Conservation (phyloP, 1,140 invertebrate genomes). For the Colletes gigas region DNA sequence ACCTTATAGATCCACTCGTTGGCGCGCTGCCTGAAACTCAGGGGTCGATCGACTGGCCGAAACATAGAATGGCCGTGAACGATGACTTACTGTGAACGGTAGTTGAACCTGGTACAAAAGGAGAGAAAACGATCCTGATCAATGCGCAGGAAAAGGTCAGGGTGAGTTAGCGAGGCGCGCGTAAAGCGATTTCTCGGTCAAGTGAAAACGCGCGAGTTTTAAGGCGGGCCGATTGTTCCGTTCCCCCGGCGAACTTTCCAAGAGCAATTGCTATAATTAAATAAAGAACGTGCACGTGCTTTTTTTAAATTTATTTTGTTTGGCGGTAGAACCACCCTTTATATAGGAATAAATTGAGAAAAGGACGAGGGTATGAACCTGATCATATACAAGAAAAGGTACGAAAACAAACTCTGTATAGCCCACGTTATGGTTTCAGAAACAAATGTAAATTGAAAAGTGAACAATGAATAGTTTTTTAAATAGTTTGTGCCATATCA, state of each 20-base stretch:
- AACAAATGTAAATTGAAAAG: too few species aligned
- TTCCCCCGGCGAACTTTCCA: background rate
- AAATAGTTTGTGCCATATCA: too few species aligned
- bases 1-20: slow-evolving; percentile 77
- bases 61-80: slow-evolving; percentile 75
- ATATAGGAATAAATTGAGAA: too few species aligned
- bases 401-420: too few species aligned
- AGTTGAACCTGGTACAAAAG: slow-evolving; percentile 68
- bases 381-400: too few species aligned
- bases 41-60: slow-evolving; percentile 71
- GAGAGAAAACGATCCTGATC: slow-evolving; percentile 40
- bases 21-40: slow-evolving; percentile 71
- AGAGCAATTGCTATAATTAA: background rate
- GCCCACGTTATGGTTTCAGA: too few species aligned
- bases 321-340: too few species aligned
- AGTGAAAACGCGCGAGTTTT: background rate
- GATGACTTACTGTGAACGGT: slow-evolving; percentile 70
- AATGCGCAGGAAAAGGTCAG: slow-evolving; percentile 4
- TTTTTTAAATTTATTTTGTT: too few species aligned
- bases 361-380: too few species aligned
- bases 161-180: background rate
- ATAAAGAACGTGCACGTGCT: background rate
- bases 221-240: background rate
- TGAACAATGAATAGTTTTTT: too few species aligned
- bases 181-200: slow-evolving; percentile 10